phyloP scores from a whole-genome alignment of 2,888 invertebrate genomes.

The Rhabditoides inermis region DNA sequence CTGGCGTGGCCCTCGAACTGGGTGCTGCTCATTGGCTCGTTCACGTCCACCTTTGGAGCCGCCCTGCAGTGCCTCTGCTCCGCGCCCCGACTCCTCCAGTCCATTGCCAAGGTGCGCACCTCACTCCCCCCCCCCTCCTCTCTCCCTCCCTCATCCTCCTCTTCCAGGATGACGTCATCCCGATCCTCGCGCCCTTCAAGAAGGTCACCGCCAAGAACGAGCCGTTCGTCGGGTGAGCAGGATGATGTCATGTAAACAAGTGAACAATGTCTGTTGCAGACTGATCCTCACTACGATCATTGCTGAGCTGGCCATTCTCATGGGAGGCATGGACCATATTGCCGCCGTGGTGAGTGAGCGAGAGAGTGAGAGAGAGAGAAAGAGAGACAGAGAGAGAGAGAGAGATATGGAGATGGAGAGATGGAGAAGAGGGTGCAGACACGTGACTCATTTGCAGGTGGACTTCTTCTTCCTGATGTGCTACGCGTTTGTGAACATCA shows the following conservation, averaged over 20 bases:
- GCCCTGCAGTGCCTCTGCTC: constrained; percentile 62
- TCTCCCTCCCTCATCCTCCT: too few relatives aligned
- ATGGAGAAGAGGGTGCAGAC: too few relatives aligned
- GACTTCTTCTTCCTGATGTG: constrained; percentile 92
- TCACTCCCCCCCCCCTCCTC: too few relatives aligned
- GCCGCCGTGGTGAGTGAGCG: too few relatives aligned
- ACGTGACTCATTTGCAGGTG: too few relatives aligned
- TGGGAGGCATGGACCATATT: constrained; percentile 86
- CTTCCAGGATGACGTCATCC: too few relatives aligned
- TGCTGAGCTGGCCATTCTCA: constrained; percentile 65
- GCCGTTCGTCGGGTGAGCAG: constrained; percentile 77
- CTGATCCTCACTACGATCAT: constrained; percentile 72
- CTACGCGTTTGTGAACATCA: constrained; percentile 97
- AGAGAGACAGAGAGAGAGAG: too few relatives aligned
- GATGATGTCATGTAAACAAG: too few relatives aligned
- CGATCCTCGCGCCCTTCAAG: constrained; percentile 64
- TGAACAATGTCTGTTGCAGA: constrained; percentile 55
- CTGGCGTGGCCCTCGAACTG: constrained; percentile 98
- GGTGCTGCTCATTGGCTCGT: constrained; percentile 94
- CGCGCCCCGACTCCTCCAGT: constrained; percentile 66
- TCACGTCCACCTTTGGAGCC: constrained; percentile 92
- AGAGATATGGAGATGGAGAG: too few relatives aligned
- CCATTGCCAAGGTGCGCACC: constrained; percentile 93
- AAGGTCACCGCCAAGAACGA: constrained; percentile 88
- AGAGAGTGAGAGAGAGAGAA: too few relatives aligned